Evolutionary conservation across 2,797 vertebrate species (phyloP).

Genomic region (Eptatretus atami): DNA sequence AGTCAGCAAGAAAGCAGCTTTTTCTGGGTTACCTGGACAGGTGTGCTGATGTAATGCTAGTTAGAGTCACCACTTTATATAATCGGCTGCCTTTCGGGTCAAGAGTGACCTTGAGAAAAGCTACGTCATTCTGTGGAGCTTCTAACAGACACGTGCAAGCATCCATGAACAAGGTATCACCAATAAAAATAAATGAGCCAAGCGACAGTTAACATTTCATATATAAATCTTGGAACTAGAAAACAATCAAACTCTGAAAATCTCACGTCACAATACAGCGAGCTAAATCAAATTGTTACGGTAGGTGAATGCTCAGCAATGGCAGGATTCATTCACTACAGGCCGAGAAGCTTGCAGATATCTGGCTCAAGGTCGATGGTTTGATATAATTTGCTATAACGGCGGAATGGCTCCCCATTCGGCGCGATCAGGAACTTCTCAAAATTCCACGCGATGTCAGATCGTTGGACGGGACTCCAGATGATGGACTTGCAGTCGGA

Average conservation of each 20-base stretch:
- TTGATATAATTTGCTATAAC: constrained; percentile 49
- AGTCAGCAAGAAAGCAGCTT: too few relatives aligned
- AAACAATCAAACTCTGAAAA: too few relatives aligned
- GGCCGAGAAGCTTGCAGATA: constrained; percentile 56
- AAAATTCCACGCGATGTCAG: constrained; percentile 79
- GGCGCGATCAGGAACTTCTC: constrained; percentile 88
- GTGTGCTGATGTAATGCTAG: too few relatives aligned
- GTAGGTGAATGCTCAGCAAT: too few relatives aligned
- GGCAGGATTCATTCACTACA: constrained; percentile 33
- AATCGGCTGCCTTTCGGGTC: too few relatives aligned
- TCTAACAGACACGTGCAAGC: neutral
- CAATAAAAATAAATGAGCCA: neutral
- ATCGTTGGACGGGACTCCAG: constrained; percentile 52
- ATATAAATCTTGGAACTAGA: too few relatives aligned
- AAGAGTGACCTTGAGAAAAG: too few relatives aligned
- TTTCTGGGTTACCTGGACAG: too few relatives aligned
- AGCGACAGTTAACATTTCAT: neutral
- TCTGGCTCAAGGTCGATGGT: constrained; percentile 55
- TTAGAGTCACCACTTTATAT: too few relatives aligned
- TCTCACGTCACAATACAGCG: too few relatives aligned
- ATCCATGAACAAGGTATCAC: neutral
- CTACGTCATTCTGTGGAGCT: too few relatives aligned
- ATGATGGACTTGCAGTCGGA: constrained; percentile 38
- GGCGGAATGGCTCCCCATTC: constrained; percentile 70
- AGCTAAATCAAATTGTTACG: too few relatives aligned